Evolutionary conservation across 2,797 vertebrate genomes (phyloP).

Genomic region (Dicrostonyx torquatus): DNA sequence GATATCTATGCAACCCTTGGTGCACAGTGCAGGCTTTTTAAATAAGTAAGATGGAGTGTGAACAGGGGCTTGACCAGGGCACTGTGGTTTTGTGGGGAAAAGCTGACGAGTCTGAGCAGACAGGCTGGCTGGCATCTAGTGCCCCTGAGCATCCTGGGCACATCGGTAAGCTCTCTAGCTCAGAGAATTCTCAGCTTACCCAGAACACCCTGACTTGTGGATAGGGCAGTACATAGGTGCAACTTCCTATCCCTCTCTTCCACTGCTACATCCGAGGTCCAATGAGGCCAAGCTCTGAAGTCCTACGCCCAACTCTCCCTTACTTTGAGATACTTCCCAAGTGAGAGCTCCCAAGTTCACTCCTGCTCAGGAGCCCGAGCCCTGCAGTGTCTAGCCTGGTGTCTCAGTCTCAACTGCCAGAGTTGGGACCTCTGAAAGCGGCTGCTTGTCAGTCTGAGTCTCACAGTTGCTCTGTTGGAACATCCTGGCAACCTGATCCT

Average conservation of each 20-base stretch:
- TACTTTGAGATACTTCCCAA: background rate
- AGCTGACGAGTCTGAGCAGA: background rate
- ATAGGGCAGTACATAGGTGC: background rate
- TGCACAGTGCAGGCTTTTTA: background rate
- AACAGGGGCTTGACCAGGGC: background rate
- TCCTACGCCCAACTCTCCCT: background rate
- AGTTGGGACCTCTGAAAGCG: background rate
- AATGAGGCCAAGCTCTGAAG: background rate
- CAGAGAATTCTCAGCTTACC: background rate
- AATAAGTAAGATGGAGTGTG: background rate
- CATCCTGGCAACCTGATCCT: no score
- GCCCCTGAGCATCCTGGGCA: background rate
- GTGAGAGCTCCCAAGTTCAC: background rate
- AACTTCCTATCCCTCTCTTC: background rate
- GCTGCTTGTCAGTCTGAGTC: background rate
- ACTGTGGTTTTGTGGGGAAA: accelerated
- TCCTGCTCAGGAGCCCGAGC: background rate
- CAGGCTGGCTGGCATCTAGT: background rate
- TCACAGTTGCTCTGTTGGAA: background rate
- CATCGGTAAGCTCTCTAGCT: background rate
- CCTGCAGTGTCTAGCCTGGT: background rate
- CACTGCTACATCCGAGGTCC: background rate
- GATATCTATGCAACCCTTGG: background rate
- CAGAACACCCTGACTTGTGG: background rate
- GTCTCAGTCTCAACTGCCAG: background rate